Conservation (phyloP, 2,113 vertebrate species). For the Hyaena hyaena region DNA sequence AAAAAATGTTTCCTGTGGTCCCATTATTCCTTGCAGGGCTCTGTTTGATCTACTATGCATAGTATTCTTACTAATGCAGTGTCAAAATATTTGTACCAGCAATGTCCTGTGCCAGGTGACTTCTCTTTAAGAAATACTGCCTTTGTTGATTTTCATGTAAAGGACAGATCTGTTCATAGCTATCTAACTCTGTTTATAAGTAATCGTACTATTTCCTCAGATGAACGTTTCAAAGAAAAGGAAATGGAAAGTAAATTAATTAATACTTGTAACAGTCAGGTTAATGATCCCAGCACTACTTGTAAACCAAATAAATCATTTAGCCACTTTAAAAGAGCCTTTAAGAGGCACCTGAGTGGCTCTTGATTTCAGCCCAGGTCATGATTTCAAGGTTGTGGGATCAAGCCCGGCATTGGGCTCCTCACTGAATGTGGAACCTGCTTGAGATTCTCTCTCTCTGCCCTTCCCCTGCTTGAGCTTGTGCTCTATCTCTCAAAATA, state of each 20-base stretch:
- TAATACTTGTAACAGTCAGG: neutral
- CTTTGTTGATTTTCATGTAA: conserved; percentile 40
- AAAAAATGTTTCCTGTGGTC: conserved; percentile 8
- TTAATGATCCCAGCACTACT: neutral
- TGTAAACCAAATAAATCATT: neutral
- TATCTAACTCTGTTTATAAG: neutral
- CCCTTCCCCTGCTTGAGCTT: no score
- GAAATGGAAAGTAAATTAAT: neutral
- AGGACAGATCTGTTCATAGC: neutral
- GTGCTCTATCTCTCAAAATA: no score
- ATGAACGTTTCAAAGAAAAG: conserved; percentile 18
- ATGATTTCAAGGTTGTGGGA: no score
- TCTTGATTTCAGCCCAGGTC: no score
- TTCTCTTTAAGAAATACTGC: conserved; percentile 1
- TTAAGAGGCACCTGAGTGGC: no score
- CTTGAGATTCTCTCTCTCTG: no score
- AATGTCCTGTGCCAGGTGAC: neutral
- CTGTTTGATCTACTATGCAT: neutral
- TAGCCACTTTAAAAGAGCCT: neutral
- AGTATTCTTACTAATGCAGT: neutral
- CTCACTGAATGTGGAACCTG: no score
- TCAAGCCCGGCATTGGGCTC: no score
- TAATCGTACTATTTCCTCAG: neutral
- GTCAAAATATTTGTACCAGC: neutral
- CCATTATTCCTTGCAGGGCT: neutral